Conservation (phyloP, 2,797 vertebrate genomes). For the Centroberyx gerrardi region DNA sequence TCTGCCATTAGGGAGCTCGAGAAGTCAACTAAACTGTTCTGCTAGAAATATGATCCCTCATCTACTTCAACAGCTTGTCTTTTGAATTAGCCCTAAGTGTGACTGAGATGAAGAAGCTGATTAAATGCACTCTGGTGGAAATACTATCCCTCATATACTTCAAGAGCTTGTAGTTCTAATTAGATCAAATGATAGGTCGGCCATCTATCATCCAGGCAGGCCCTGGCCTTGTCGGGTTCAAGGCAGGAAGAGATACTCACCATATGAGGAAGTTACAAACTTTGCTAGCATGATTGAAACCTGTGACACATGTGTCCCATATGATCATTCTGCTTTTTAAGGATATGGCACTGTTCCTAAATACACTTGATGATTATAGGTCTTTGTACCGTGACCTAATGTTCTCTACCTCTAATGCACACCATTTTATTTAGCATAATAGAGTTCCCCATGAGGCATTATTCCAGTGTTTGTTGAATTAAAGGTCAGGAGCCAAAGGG, state of each 20-base stretch:
- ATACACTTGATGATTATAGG: background rate
- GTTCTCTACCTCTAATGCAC: background rate
- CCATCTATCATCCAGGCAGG: constrained; percentile 63
- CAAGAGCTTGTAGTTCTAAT: constrained; percentile 71
- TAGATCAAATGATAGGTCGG: constrained; percentile 54
- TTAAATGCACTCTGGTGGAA: constrained; percentile 73
- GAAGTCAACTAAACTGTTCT: constrained; percentile 40
- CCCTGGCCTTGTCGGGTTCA: constrained; percentile 42
- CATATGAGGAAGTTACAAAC: constrained; percentile 22
- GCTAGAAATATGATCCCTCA: constrained; percentile 70
- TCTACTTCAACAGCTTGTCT: constrained; percentile 66
- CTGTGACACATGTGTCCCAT: background rate
- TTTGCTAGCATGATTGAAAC: constrained; percentile 8
- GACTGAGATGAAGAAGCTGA: constrained; percentile 72
- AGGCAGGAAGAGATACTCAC: constrained; percentile 38
- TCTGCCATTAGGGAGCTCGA: constrained; percentile 41
- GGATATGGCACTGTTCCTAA: background rate
- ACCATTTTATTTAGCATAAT: background rate
- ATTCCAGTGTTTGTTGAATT: background rate
- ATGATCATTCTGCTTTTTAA: background rate
- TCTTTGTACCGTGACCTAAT: background rate
- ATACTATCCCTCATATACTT: constrained; percentile 67
- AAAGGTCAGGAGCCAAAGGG: background rate
- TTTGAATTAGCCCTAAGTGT: constrained; percentile 72
- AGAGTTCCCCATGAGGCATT: background rate